Evolutionary conservation across 1,140 invertebrate species (phyloP).

Genomic region (Grapholita molesta): DNA sequence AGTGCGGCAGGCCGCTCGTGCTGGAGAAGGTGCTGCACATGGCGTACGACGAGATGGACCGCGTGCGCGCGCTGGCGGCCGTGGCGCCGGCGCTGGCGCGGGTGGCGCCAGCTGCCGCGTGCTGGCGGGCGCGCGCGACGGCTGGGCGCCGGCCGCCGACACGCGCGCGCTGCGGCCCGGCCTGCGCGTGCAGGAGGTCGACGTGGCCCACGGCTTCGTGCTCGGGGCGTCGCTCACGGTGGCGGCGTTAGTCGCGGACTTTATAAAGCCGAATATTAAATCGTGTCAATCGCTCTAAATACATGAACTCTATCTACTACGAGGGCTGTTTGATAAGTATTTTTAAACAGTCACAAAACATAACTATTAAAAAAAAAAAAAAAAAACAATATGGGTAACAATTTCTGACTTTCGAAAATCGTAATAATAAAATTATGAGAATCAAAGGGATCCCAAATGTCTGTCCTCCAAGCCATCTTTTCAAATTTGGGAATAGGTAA

Average conservation of each 20-base stretch:
- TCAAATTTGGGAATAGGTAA: too few species aligned
- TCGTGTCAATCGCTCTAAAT: too few species aligned
- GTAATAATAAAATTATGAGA: too few species aligned
- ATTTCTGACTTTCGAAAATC: too few species aligned
- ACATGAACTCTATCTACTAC: too few species aligned
- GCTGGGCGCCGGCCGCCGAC: conserved; percentile 54
- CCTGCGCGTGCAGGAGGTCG: conserved; percentile 42
- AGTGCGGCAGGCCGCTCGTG: conserved; percentile 45
- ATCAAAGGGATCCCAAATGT: too few species aligned
- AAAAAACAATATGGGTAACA: too few species aligned
- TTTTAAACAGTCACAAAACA: too few species aligned
- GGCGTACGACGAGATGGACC: conserved; percentile 68
- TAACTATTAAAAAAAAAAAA: too few species aligned
- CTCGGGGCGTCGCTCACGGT: conserved; percentile 56
- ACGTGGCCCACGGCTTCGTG: conserved; percentile 59
- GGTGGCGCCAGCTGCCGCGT: conserved; percentile 50
- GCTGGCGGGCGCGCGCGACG: conserved; percentile 51
- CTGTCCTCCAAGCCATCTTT: too few species aligned
- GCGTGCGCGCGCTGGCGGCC: conserved; percentile 43
- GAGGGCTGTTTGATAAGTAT: too few species aligned
- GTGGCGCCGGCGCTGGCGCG: conserved; percentile 40
- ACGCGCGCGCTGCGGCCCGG: conserved; percentile 53
- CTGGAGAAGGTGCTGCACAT: conserved; percentile 55
- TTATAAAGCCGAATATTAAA: conserved; percentile 33
- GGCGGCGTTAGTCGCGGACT: conserved; percentile 49